phyloP scores from a whole-genome alignment of 1,140 invertebrate species.

The Heliconius hewitsoni region DNA sequence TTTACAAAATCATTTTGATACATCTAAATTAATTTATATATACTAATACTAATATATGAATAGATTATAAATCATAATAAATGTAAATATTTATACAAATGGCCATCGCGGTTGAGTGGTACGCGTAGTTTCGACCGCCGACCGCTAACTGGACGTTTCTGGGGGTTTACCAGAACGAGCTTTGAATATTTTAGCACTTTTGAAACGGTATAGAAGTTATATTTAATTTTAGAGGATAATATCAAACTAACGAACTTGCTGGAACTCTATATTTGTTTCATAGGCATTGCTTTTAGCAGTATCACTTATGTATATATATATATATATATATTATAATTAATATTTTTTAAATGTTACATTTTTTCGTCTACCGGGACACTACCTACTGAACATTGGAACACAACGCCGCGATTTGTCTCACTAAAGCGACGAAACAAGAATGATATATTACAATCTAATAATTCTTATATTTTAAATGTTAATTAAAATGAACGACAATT shows the following conservation, averaged over 20 bases:
- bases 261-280: neutral
- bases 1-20: neutral
- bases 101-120: neutral
- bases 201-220: conserved; percentile 13
- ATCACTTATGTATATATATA: too few relatives aligned
- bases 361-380: too few relatives aligned
- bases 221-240: conserved; percentile 9
- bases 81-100: conserved; percentile 11
- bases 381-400: too few relatives aligned
- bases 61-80: neutral
- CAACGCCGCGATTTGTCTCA: too few relatives aligned
- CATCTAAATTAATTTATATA: neutral
- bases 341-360: too few relatives aligned
- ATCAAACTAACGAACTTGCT: neutral
- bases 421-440: too few relatives aligned
- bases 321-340: too few relatives aligned
- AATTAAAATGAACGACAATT: too few relatives aligned
- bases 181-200: conserved; percentile 29
- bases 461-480: too few relatives aligned
- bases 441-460: too few relatives aligned
- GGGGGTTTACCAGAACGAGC: conserved; percentile 43
- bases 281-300: too few relatives aligned
- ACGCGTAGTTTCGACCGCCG: conserved; percentile 42
- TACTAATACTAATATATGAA: neutral
- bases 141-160: conserved; percentile 48